phyloP scores from a whole-genome alignment of 2,113 vertebrate genomes.

The Eonycteris spelaea region DNA sequence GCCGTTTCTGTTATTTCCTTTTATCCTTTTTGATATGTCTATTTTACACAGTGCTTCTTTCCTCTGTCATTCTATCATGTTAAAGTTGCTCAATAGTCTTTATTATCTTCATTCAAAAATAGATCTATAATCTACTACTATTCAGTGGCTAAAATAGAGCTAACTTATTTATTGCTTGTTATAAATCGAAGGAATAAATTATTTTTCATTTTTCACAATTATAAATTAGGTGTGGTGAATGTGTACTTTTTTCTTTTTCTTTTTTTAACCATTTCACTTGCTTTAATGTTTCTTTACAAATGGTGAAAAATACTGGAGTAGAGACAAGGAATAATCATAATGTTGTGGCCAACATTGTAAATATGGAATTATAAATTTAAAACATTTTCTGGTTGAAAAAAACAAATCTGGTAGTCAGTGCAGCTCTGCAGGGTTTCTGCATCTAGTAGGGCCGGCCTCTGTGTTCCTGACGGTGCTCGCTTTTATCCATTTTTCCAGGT shows the following conservation, averaged over 20 bases:
- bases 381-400: conserved; percentile 93
- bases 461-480: conserved; percentile 92
- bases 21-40: background rate
- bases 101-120: background rate
- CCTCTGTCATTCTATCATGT: background rate
- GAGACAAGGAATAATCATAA: conserved; percentile 87
- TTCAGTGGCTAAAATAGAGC: background rate
- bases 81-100: background rate
- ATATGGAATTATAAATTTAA: conserved; percentile 97
- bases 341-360: conserved; percentile 87
- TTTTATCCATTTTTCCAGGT: conserved; percentile 86
- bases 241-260: no score
- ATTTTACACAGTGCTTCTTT: background rate
- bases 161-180: background rate
- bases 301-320: conserved; percentile 88
- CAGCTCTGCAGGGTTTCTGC: conserved; percentile 75
- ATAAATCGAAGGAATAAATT: background rate
- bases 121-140: background rate
- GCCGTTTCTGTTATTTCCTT: background rate
- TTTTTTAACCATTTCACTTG: conserved; percentile 80
- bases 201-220: conserved; percentile 10
- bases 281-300: conserved; percentile 87
- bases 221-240: background rate
- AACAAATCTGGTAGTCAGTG: conserved; percentile 90
- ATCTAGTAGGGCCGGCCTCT: conserved; percentile 91